phyloP scores from a whole-genome alignment of 2,888 invertebrate species.

The Automeris io region DNA sequence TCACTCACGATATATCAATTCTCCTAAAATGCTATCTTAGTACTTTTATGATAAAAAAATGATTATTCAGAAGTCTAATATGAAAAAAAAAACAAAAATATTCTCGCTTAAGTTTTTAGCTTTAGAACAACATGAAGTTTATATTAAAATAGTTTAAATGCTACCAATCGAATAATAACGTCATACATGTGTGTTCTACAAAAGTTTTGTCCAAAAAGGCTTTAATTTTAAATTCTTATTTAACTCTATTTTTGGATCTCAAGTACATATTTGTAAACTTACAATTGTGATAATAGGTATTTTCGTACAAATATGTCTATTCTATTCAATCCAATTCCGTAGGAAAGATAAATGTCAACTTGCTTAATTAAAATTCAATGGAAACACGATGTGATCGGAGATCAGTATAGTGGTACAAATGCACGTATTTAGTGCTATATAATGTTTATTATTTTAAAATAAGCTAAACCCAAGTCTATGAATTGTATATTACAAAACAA shows the following conservation, averaged over 20 bases:
- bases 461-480: too few species aligned
- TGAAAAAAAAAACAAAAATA: too few species aligned
- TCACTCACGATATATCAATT: too few species aligned
- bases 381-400: conserved; percentile 20
- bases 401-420: background rate
- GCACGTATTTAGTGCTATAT: background rate
- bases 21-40: too few species aligned
- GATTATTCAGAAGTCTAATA: too few species aligned
- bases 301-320: conserved; percentile 3
- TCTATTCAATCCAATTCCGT: conserved; percentile 2
- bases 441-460: too few species aligned
- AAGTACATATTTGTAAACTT: background rate
- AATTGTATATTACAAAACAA: background rate
- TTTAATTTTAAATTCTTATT: background rate
- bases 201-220: background rate
- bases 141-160: background rate
- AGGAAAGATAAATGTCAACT: conserved; percentile 15
- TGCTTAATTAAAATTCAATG: conserved; percentile 23
- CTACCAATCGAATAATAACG: background rate
- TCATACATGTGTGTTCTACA: background rate
- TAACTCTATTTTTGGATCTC: background rate
- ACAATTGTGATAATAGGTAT: background rate
- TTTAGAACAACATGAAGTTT: background rate
- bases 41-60: too few species aligned
- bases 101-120: too few species aligned